Evolutionary conservation across 2,797 vertebrate genomes (phyloP).

Genomic region (Hyperoplus lanceolatus): DNA sequence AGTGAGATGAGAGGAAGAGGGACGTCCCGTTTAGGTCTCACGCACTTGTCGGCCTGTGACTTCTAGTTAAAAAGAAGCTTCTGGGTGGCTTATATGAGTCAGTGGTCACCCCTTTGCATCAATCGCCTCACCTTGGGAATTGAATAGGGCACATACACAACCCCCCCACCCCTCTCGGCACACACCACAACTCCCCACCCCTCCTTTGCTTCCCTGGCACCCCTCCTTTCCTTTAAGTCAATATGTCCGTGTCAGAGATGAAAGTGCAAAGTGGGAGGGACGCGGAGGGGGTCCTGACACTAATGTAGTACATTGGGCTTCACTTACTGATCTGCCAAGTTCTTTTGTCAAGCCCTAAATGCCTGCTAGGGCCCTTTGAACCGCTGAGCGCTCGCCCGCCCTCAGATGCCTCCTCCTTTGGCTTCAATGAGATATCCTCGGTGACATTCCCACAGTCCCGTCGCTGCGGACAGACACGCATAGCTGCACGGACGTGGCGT

Average conservation of each 20-base stretch:
- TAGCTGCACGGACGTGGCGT: constrained; percentile 61
- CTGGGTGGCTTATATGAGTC: constrained; percentile 77
- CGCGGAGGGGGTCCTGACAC: constrained; percentile 85
- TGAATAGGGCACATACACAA: constrained; percentile 78
- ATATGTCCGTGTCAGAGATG: constrained; percentile 89
- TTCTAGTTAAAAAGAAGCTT: constrained; percentile 68
- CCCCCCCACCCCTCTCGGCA: constrained; percentile 25
- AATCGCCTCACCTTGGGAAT: constrained; percentile 81
- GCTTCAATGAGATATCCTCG: constrained; percentile 78
- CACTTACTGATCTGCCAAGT: constrained; percentile 88
- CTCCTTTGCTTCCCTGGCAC: constrained; percentile 53
- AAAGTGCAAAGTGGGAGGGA: constrained; percentile 87
- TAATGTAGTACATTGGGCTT: constrained; percentile 88
- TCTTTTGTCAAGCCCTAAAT: constrained; percentile 87
- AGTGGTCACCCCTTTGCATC: constrained; percentile 73
- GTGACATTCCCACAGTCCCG: constrained; percentile 80
- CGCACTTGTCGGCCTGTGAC: constrained; percentile 74
- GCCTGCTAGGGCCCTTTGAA: constrained; percentile 86
- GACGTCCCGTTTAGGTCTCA: constrained; percentile 70
- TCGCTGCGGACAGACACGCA: constrained; percentile 73
- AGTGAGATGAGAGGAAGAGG: constrained; percentile 80
- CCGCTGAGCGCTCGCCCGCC: constrained; percentile 79
- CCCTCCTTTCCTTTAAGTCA: constrained; percentile 81
- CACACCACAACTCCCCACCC: constrained; percentile 55
- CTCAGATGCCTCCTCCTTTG: constrained; percentile 72